Evolutionary conservation across 2,113 vertebrate genomes (phyloP), one percentile per base, ranked within the genome.

Genomic region (Chionodraco myersi): DNA sequence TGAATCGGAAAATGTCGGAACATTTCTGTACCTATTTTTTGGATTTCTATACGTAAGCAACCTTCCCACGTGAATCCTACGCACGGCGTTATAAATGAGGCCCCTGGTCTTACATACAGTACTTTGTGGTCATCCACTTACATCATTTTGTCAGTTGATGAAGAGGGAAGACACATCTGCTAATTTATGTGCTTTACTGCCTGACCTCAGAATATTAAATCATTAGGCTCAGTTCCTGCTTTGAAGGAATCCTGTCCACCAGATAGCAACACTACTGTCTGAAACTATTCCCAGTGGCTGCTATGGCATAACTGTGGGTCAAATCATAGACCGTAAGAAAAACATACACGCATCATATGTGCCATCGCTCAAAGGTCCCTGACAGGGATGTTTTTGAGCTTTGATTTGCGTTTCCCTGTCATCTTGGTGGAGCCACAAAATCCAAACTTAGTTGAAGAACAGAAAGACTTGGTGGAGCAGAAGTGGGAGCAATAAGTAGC

Each of bases 151-250:
- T 83, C 65, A 84, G 57, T 6, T 69, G 79, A 86, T 77, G 65
- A 85, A 72, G 77, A 81, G 30, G 47, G 72, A 49, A 74, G 57
- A 75, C 10, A 62, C 70, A 52, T 69, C 51, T 70, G 72, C 44
- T 69, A 81, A 89, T 47, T 76, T 75, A 87, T 82, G 72, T 77
- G 69, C 91, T 89, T 87, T 87, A 77, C 77, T 60, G 52, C 74
- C 75, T 65, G 71, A 78, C 71, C 67, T 78, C 89, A 83, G 44
- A 86, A 85, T 88, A 81, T 85, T 72, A 82, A 90, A 88, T 86
- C 87, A 85, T 79, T 65, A 77, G 51, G 23, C 49, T 83, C 52
- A 66, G 58, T 73, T 86, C 67, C 71, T 68, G 21, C 63, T 75
- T 21, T 72, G 72, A 68, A 65, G 64, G 9, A 52, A 47, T 72